These are phyloP conservation scores for Petromus typicus DNA, from an alignment of 2,113 vertebrate species.

Conservation along the genomic window DNA sequence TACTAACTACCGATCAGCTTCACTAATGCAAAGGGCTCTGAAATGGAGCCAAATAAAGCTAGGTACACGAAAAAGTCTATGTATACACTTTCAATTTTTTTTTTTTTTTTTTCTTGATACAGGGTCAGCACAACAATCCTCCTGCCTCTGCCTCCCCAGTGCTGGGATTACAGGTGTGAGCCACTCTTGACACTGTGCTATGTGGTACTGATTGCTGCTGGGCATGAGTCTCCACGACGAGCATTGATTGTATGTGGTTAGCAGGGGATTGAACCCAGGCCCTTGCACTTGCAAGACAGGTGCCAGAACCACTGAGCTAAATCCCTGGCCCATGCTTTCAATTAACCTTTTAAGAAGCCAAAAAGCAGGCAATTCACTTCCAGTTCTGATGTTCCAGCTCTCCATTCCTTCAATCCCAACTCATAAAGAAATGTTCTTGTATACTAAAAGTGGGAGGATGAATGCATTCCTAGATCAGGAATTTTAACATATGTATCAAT, in stretches of 20 bases:
- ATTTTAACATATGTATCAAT: background rate
- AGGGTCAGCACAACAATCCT: too few relatives aligned
- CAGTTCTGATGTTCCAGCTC: background rate
- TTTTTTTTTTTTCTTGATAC: too few relatives aligned
- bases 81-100: conserved; percentile 32
- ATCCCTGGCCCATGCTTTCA: too few relatives aligned
- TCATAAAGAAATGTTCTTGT: conserved; percentile 4
- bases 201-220: too few relatives aligned
- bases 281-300: too few relatives aligned
- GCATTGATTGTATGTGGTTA: too few relatives aligned
- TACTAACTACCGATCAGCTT: background rate
- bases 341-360: background rate
- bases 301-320: too few relatives aligned
- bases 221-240: too few relatives aligned
- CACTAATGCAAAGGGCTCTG: conserved; percentile 25
- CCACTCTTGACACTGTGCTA: too few relatives aligned
- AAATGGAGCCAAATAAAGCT: background rate
- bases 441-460: conserved; percentile 16
- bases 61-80: background rate
- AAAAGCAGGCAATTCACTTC: background rate
- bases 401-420: background rate
- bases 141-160: too few relatives aligned
- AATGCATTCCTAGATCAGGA: conserved; percentile 23
- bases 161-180: too few relatives aligned
- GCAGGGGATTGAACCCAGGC: too few relatives aligned